Evolutionary conservation across 2,888 invertebrate genomes (phyloP).

Genomic region (Tineola bisselliella): DNA sequence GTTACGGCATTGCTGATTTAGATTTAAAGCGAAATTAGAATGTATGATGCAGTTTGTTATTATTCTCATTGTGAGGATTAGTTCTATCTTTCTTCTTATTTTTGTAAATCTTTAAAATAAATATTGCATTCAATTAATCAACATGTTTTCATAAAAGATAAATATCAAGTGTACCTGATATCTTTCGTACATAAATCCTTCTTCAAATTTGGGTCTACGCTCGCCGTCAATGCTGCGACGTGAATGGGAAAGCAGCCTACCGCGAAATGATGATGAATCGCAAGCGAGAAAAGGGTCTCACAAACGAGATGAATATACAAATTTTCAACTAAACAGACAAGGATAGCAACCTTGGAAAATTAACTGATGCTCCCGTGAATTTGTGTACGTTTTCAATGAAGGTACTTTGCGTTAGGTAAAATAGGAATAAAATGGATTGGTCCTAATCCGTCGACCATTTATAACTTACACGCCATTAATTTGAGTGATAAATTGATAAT

Average conservation of each 20-base stretch:
- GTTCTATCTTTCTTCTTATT: background rate
- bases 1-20: background rate
- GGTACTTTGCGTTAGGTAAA: constrained; percentile 65
- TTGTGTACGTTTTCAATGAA: constrained; percentile 68
- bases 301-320: constrained; percentile 34
- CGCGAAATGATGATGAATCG: constrained; percentile 69
- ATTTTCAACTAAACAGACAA: constrained; percentile 28
- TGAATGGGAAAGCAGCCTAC: constrained; percentile 65
- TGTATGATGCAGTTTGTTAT: background rate
- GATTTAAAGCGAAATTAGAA: background rate
- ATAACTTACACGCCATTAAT: constrained; percentile 68
- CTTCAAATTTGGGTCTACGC: constrained; percentile 8
- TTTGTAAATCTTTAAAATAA: background rate
- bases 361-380: constrained; percentile 62
- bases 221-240: constrained; percentile 18
- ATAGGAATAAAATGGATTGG: constrained; percentile 65
- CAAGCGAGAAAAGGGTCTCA: constrained; percentile 46
- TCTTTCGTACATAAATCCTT: constrained; percentile 7
- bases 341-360: constrained; percentile 46
- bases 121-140: background rate
- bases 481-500: constrained; percentile 52
- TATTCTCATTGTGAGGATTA: background rate
- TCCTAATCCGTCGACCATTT: constrained; percentile 64
- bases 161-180: constrained; percentile 2
- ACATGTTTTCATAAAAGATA: background rate